phyloP scores from a whole-genome alignment of 35 echinoderm and acorn worm species.

The Heliocidaris tuberculata region DNA sequence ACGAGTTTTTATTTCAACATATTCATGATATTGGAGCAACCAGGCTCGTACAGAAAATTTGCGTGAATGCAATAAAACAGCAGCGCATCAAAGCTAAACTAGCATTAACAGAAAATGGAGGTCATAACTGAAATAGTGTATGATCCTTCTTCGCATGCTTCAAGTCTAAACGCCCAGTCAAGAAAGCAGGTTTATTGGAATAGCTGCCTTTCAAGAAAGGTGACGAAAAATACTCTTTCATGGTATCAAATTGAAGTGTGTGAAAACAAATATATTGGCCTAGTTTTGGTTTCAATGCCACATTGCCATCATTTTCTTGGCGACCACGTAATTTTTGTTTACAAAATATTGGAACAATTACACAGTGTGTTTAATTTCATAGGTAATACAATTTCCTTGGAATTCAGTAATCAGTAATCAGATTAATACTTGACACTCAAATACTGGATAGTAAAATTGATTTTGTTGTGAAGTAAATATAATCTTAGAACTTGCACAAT shows the following conservation, averaged over 20 bases:
- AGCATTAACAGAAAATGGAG: background rate
- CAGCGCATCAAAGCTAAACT: background rate
- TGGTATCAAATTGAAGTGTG: background rate
- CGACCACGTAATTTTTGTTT: background rate
- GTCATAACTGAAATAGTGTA: background rate
- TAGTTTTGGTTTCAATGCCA: background rate
- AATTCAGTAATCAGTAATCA: no score
- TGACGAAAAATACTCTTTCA: background rate
- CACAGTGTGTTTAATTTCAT: no score
- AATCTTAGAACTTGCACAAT: background rate
- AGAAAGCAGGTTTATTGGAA: background rate
- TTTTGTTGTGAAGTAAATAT: no score
- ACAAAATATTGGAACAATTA: background rate
- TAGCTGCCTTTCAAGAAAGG: background rate
- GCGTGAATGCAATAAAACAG: background rate
- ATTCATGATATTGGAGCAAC: no score
- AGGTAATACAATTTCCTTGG: no score
- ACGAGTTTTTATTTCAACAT: no score
- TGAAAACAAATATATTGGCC: background rate
- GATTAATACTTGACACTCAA: no score
- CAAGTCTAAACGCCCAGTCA: background rate
- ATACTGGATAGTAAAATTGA: no score
- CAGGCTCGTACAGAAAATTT: no score
- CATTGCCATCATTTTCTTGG: background rate
- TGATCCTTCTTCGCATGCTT: background rate